Conservation (phyloP, 2,888 invertebrate species). For the Drosophila suboccidentalis region DNA sequence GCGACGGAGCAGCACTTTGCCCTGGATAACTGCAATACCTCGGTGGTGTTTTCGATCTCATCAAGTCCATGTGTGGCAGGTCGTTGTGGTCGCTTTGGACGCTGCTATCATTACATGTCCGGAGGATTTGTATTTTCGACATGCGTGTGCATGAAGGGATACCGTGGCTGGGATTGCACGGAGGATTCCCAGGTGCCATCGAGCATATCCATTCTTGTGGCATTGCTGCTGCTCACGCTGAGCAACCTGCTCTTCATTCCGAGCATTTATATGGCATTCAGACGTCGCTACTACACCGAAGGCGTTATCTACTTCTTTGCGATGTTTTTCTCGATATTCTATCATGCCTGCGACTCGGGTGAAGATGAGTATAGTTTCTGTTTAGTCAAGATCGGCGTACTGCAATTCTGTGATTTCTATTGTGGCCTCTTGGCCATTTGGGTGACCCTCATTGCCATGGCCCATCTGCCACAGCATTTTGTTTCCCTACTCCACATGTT, state of each 20-base stretch:
- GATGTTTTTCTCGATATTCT: conserved; percentile 95
- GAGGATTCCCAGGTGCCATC: conserved; percentile 92
- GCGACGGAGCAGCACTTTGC: conserved; percentile 85
- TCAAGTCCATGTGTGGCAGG: conserved; percentile 92
- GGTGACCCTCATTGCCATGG: conserved; percentile 95
- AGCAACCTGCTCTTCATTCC: conserved; percentile 94
- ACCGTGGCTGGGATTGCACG: conserved; percentile 92
- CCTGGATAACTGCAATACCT: conserved; percentile 87
- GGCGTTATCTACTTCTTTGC: conserved; percentile 93
- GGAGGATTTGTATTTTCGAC: conserved; percentile 91
- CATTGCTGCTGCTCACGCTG: conserved; percentile 91
- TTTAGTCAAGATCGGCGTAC: conserved; percentile 90
- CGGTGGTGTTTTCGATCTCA: conserved; percentile 90
- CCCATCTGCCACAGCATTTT: conserved; percentile 88
- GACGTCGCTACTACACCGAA: conserved; percentile 92
- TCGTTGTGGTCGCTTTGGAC: conserved; percentile 91
- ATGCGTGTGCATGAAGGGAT: conserved; percentile 90
- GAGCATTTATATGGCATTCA: conserved; percentile 90
- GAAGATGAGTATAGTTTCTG: conserved; percentile 92
- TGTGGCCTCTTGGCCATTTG: conserved; percentile 94
- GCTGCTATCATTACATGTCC: conserved; percentile 92
- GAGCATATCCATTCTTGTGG: conserved; percentile 88
- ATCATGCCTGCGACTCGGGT: conserved; percentile 96
- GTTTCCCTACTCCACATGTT: conserved; percentile 89
- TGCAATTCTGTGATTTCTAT: conserved; percentile 96